Conservation (phyloP, 2,113 vertebrate genomes). For the Cisticola juncidis region DNA sequence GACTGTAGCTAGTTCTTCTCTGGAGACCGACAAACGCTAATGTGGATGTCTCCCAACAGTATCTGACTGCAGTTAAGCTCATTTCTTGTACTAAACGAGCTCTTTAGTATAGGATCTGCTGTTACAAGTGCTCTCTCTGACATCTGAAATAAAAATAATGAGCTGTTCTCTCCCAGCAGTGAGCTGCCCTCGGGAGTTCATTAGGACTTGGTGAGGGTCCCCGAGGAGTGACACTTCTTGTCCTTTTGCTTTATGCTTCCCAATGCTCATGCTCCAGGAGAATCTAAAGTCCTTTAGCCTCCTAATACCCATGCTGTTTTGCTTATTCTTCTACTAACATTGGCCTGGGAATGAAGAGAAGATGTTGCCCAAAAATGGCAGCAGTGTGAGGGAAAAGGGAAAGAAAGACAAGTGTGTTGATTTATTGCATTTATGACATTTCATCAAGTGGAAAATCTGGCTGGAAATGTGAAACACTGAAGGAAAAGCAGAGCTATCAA, state of each 20-base stretch:
- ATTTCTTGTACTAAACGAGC: background rate
- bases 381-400: background rate
- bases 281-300: constrained; percentile 4
- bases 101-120: background rate
- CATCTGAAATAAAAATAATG: constrained; percentile 13
- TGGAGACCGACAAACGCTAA: accelerated
- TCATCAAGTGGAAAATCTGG: background rate
- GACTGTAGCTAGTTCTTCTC: background rate
- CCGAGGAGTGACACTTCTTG: background rate
- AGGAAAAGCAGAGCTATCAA: background rate
- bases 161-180: background rate
- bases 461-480: background rate
- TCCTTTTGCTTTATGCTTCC: background rate
- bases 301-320: constrained; percentile 19
- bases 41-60: background rate
- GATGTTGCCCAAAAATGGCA: constrained; percentile 34
- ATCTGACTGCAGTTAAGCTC: background rate
- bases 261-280: background rate
- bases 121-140: background rate
- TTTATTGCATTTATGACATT: background rate
- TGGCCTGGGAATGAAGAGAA: background rate
- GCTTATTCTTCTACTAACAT: constrained; percentile 25
- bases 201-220: constrained; percentile 5
- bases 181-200: background rate
- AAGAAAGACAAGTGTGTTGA: background rate